Evolutionary conservation across 2,797 vertebrate species (phyloP).

Genomic region (Urosaurus nigricauda): DNA sequence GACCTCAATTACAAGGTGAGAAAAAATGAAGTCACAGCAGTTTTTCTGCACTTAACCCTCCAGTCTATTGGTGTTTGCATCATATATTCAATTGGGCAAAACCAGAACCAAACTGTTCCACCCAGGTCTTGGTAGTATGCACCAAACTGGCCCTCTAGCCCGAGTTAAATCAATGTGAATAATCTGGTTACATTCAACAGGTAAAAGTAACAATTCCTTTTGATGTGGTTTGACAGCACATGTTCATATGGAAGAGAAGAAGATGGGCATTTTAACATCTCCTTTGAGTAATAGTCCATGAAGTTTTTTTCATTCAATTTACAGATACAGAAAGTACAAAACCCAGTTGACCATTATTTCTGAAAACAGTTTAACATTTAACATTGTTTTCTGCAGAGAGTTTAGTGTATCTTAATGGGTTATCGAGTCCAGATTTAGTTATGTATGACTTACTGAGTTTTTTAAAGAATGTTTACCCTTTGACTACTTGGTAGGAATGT

Average conservation of each 20-base stretch:
- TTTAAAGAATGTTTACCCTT: not conserved
- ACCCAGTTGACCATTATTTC: not conserved
- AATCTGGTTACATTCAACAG: not conserved
- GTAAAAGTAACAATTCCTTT: not conserved
- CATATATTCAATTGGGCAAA: no score
- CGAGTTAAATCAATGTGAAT: no score
- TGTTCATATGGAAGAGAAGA: not conserved
- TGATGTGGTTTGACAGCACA: not conserved
- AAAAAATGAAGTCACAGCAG: no score
- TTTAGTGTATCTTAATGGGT: not conserved
- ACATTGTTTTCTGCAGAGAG: not conserved
- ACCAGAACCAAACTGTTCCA: no score
- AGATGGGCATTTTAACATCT: not conserved
- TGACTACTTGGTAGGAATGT: slow-evolving; percentile 84
- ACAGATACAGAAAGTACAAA: not conserved
- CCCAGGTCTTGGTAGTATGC: no score
- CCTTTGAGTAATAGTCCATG: not conserved
- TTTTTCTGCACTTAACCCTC: no score
- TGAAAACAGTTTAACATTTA: not conserved
- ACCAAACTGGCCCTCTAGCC: no score
- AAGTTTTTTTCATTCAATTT: not conserved
- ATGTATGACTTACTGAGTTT: not conserved
- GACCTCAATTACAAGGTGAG: no score
- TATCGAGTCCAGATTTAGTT: not conserved
- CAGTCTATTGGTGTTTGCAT: no score